Evolutionary conservation across 2,888 invertebrate species (phyloP), one percentile per base, ranked within the genome.

Genomic region (Leptopterna dolabrata): DNA sequence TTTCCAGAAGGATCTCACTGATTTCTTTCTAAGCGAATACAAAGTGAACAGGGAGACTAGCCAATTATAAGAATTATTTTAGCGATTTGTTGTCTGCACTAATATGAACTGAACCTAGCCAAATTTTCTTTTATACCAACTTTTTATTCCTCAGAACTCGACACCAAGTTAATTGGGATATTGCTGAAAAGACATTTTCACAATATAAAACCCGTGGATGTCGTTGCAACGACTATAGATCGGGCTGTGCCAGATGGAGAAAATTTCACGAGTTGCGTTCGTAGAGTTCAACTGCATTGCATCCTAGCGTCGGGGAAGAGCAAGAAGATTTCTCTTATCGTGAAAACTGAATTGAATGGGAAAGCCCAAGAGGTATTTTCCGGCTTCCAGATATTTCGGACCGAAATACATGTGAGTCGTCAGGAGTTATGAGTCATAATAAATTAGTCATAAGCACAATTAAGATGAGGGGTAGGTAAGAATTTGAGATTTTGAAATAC

Each of bases 261-360:
- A 73, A 84, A 84, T 29, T 84, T 76, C 45, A 55, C 78, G 0
- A 84, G 84, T 13, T 19, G 29, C 1, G 51, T 87, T 11, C 29
- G 16, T n/a, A 51, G 84, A 45, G n/a, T 87, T 0, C 83, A 55
- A n/a, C 11, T 87, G n/a, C 47, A 45, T 19, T 84, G 63, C 13
- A 7, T 87, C 6, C 43, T 84, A 19, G 30, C 41, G n/a, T 55
- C 76, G 16, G 87, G 81, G 14, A 7, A 16, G 14, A 51, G 11
- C n/a, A 81, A 29, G 45, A 55, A 45, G 9, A 47, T 55, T 14
- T 81, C 81, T 0, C 4, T 81, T 7, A 81, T 81, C 7, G 81
- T 81, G 47, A 81, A 81, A 81, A 81, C 81, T 0, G 80, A 80
- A 80, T 14, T 80, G 19, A 43, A 4, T 9, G 80, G 19, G 30